phyloP scores from a whole-genome alignment of 2,113 vertebrate species.

The Rafetus swinhoei region DNA sequence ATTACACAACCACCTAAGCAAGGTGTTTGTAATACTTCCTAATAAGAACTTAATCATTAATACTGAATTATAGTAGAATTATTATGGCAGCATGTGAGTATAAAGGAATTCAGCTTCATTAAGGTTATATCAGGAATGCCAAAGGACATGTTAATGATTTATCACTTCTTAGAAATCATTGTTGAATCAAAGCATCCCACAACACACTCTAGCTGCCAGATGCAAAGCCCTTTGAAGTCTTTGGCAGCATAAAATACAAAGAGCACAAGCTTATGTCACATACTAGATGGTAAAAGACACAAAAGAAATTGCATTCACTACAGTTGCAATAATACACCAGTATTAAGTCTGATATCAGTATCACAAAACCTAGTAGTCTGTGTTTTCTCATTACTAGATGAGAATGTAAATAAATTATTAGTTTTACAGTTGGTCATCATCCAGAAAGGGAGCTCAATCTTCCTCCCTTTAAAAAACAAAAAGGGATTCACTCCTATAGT shows the following conservation, averaged over 20 bases:
- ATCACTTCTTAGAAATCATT: background rate
- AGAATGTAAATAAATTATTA: background rate
- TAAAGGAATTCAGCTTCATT: constrained; percentile 11
- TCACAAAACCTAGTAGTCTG: background rate
- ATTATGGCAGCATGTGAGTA: constrained; percentile 19
- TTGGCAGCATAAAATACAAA: background rate
- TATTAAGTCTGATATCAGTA: background rate
- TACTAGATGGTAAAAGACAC: background rate
- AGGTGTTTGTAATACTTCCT: constrained; percentile 41
- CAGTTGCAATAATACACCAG: background rate
- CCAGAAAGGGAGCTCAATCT: background rate
- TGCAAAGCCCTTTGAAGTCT: background rate
- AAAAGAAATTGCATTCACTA: background rate
- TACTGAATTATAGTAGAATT: constrained; percentile 33
- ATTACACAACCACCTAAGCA: constrained; percentile 66
- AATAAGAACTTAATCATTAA: constrained; percentile 35
- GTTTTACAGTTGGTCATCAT: background rate
- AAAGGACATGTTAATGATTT: constrained; percentile 2
- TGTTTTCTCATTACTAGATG: background rate
- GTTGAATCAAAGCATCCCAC: background rate
- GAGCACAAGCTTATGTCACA: background rate
- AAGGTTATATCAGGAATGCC: constrained; percentile 18
- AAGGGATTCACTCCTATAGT: background rate
- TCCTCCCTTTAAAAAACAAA: background rate
- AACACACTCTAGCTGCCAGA: background rate